Base-by-base conservation (phyloP, 2,888 invertebrate genomes). In the Carcina quercana region DNA sequence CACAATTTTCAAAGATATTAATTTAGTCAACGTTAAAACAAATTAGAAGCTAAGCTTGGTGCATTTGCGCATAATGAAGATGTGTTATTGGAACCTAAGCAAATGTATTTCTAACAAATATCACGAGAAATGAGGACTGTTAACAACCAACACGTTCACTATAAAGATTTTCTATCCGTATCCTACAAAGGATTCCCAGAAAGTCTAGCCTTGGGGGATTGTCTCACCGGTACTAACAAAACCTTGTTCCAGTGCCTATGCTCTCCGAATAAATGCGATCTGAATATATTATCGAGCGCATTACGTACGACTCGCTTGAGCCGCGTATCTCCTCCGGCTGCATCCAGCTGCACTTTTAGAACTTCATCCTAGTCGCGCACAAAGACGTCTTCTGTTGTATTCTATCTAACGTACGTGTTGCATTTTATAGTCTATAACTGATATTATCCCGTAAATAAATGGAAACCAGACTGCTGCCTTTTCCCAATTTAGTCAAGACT, bases 221-320 rank as follows among this genome's bases (percentile, higher is more conserved):
- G 69, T 67, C 63, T 68, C 64, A 56, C 54, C 50, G 50, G 50
- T 45, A 53, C 60, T 58, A 68, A 66, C 69, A 65, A 66, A 75
- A 72, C 68, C 75, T 71, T 66, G 73, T 80, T 76, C 69, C 71
- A 62, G 49, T 66, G 65, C 66, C 71, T 69, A 73, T 70, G 62
- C 60, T 68, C 57, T 49, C 47, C 55, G 69, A 72, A 78, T 73
- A 76, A 74, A 80, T 76, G 68, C 71, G 66, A 78, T 78, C 64
- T 57, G 79, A 79, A 80, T 79, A 74, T 76, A 78, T 79, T 76
- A 76, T 73, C 73, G 67, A 62, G 65, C 65, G 68, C 69, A 79
- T 80, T 80, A 82, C 64, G 56, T 68, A 63, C 73, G 71, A 56
- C 63, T 70, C 75, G 69, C 72, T 74, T 63, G 73, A 75, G 76